phyloP scores from a whole-genome alignment of 1,140 invertebrate species.

The Pristionchus pacificus region DNA sequence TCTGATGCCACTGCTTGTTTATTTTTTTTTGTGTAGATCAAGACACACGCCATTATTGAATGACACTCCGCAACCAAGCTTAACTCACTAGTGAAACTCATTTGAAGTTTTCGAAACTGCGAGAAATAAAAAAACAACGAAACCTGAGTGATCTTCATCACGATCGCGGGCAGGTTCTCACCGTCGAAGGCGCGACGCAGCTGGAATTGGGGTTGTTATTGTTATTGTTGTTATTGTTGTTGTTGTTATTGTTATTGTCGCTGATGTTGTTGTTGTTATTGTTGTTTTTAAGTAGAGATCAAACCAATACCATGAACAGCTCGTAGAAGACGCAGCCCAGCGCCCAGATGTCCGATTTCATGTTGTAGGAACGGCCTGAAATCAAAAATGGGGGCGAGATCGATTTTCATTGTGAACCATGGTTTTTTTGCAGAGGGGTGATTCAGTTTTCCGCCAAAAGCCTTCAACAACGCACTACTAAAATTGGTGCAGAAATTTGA shows the following conservation, averaged over 20 bases:
- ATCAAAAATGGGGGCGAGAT: constrained; percentile 65
- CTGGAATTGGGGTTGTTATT: neutral
- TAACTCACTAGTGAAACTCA: too few species aligned
- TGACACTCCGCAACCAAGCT: too few species aligned
- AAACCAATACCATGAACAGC: constrained; percentile 15
- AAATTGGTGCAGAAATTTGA: neutral
- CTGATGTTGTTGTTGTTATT: too few species aligned
- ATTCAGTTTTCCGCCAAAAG: neutral
- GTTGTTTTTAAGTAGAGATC: too few species aligned
- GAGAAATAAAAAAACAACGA: too few species aligned
- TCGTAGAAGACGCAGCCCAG: constrained; percentile 79
- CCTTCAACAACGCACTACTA: neutral
- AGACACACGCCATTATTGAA: too few species aligned
- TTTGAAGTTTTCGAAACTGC: too few species aligned
- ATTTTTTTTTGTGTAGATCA: constrained; percentile 4
- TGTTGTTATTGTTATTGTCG: neutral
- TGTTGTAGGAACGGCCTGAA: constrained; percentile 59
- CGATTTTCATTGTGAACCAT: neutral
- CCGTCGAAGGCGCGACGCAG: constrained; percentile 66
- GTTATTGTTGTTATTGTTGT: too few species aligned
- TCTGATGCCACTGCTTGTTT: neutral
- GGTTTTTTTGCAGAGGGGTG: neutral
- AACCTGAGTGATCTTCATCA: constrained; percentile 68
- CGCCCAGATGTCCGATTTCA: constrained; percentile 76
- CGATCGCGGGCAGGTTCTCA: constrained; percentile 69